A percentile compares a stretch with the other conserved stretches of the same genome.
Evolutionary conservation across 2,797 vertebrate species (phyloP).

Genomic region (Leuciscus waleckii): DNA sequence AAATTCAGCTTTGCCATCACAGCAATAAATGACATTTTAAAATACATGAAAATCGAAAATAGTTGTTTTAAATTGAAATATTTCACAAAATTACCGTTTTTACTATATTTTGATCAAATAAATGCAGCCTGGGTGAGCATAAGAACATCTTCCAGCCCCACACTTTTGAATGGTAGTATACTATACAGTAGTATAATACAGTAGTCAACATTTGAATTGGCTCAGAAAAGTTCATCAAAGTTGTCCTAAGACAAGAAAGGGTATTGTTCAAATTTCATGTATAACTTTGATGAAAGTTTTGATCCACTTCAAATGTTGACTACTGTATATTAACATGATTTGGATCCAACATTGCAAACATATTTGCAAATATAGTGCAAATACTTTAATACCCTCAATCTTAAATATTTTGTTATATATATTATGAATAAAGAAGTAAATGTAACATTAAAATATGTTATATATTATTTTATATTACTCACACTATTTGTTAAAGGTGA

Average conservation of each 20-base stretch:
- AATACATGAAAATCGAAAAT: background rate
- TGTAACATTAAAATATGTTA: too few species aligned
- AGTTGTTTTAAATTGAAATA: background rate
- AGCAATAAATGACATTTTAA: background rate
- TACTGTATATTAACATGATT: background rate
- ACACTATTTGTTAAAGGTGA: background rate
- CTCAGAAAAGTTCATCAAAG: too few species aligned
- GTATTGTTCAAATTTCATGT: too few species aligned
- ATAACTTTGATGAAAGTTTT: too few species aligned
- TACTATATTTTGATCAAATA: too few species aligned
- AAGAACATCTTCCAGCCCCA: background rate
- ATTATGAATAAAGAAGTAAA: too few species aligned
- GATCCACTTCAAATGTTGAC: too few species aligned
- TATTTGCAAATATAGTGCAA: background rate
- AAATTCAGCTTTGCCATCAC: background rate
- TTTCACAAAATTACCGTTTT: too few species aligned
- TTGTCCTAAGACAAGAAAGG: too few species aligned
- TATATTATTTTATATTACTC: background rate
- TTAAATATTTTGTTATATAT: background rate
- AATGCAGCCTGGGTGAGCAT: too few species aligned
- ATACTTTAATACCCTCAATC: background rate
- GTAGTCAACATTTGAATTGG: too few species aligned
- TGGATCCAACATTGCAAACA: background rate
- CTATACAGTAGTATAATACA: background rate
- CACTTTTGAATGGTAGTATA: background rate